Evolutionary conservation across 2,113 vertebrate genomes (phyloP).

Genomic region (Perognathus longimembris): DNA sequence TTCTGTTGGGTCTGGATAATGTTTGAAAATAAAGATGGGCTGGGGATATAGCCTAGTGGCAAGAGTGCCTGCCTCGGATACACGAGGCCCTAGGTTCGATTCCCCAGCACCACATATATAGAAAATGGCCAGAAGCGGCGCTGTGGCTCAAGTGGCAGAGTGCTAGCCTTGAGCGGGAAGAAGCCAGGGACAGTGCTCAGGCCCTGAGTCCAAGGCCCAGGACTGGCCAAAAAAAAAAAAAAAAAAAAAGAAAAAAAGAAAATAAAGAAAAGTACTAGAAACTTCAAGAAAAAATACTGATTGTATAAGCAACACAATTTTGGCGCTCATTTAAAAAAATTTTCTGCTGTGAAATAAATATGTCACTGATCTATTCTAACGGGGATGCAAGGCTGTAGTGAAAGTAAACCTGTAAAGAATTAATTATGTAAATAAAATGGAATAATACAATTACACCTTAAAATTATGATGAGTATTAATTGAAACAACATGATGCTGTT

Average conservation of each 20-base stretch:
- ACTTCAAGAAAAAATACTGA: slow-evolving; percentile 10
- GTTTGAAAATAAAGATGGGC: slow-evolving; percentile 16
- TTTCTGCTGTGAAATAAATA: slow-evolving; percentile 12
- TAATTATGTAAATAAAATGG: slow-evolving; percentile 59
- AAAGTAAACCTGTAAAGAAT: not conserved
- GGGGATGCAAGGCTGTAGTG: not conserved
- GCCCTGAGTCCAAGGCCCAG: no score
- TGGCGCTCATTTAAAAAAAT: slow-evolving; percentile 22
- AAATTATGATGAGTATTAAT: not conserved
- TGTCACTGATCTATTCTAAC: slow-evolving; percentile 8
- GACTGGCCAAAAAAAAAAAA: no score
- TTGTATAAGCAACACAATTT: slow-evolving; percentile 24
- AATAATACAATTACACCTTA: slow-evolving; percentile 48
- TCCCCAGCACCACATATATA: no score
- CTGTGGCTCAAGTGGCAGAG: no score
- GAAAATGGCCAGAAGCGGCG: no score
- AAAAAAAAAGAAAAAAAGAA: no score
- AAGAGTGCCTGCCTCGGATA: no score
- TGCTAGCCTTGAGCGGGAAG: no score
- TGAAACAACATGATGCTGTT: slow-evolving; percentile 9
- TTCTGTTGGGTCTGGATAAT: not conserved
- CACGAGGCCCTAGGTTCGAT: no score
- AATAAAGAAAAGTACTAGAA: not conserved
- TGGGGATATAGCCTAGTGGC: no score
- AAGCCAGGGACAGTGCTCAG: no score